A percentile compares a stretch with the other conserved stretches of the same genome.
Conservation (phyloP, 2,113 vertebrate species). For the Pheucticus melanocephalus region DNA sequence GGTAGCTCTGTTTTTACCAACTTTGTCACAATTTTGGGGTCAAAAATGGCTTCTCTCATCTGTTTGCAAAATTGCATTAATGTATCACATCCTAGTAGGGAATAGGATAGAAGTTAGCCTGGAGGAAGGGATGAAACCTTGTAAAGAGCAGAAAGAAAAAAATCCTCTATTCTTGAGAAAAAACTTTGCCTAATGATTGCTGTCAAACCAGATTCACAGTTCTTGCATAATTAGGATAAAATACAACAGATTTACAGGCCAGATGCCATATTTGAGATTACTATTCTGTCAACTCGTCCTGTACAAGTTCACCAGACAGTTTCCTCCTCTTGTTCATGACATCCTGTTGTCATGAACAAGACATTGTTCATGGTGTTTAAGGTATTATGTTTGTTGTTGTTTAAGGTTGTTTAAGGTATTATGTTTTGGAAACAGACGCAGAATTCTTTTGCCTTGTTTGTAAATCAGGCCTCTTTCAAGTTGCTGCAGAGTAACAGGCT, state of each 20-base stretch:
- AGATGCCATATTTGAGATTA: background rate
- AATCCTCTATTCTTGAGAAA: background rate
- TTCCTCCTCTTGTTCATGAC: conserved; percentile 15
- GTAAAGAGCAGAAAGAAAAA: background rate
- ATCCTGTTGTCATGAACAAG: background rate
- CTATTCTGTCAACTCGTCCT: background rate
- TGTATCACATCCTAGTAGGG: background rate
- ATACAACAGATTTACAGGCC: background rate
- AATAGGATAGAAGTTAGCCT: background rate
- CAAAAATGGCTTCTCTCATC: background rate
- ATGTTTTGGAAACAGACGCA: background rate
- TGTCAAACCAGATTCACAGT: background rate
- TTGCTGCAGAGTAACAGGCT: background rate
- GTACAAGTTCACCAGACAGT: background rate
- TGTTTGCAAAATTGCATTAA: background rate
- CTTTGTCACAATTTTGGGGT: background rate
- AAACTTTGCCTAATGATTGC: background rate
- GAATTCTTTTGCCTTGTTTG: background rate
- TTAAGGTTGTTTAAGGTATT: background rate
- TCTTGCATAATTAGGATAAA: background rate
- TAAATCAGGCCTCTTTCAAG: background rate
- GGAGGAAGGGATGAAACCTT: background rate
- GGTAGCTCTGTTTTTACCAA: background rate
- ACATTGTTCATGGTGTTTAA: background rate
- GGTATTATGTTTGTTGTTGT: background rate